Percentiles rank a stretch among this genome's conserved stretches.
These are phyloP conservation scores for Turritopsis dohrnii DNA, from an alignment of 30 jellyfish, hydroid and myxozoan genomes.

Conservation along the genomic window DNA sequence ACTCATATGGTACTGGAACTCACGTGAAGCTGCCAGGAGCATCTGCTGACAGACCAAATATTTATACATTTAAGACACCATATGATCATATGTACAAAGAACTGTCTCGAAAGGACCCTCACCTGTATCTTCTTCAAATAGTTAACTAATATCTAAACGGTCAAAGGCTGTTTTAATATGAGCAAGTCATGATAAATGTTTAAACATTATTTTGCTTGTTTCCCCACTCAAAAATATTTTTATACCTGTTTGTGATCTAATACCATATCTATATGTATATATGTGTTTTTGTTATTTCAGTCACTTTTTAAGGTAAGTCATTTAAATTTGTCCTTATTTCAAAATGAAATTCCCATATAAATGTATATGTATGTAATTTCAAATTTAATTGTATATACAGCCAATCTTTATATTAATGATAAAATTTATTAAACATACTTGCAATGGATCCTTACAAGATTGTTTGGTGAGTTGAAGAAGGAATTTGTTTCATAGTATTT, in stretches of 20 bases:
- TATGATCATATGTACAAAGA: constrained; percentile 90
- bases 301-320: neutral
- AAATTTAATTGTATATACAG: too few species aligned
- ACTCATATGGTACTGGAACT: constrained; percentile 87
- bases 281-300: too few species aligned
- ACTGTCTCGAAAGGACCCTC: constrained; percentile 60
- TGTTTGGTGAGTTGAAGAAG: neutral
- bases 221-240: too few species aligned
- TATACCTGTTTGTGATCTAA: neutral
- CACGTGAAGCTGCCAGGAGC: constrained; percentile 93
- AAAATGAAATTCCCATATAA: neutral
- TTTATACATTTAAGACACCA: constrained; percentile 71
- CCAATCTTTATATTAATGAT: too few species aligned
- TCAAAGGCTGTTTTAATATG: neutral
- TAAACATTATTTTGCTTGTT: too few species aligned
- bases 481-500: neutral
- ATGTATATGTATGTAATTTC: too few species aligned
- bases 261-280: too few species aligned
- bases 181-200: neutral
- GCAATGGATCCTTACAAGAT: neutral
- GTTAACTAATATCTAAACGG: neutral
- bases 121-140: constrained; percentile 57
- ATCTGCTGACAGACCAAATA: constrained; percentile 88
- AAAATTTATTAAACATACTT: too few species aligned
- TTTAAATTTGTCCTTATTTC: neutral